Percentiles rank a stretch among this genome's conserved stretches.
These are phyloP conservation scores for Podiceps cristatus DNA, from an alignment of 2,113 vertebrate species.

Conservation along the genomic window DNA sequence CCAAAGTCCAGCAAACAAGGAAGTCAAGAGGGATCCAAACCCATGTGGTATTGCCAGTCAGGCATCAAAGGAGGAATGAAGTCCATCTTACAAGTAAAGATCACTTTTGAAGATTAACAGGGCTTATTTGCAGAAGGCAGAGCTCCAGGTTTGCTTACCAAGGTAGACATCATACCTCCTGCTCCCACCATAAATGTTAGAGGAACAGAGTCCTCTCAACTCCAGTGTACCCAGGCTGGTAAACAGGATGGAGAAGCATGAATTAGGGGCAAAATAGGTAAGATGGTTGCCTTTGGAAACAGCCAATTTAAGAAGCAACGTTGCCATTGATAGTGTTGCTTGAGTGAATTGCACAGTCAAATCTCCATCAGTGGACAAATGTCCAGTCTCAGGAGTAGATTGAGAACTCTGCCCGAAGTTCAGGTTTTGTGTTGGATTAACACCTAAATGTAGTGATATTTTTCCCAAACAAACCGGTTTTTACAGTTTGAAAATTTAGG, in stretches of 20 bases:
- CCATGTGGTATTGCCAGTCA: not conserved
- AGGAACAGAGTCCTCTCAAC: not conserved
- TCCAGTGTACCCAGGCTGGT: too few species aligned
- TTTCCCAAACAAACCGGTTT: not conserved
- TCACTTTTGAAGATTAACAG: not conserved
- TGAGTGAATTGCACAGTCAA: not conserved
- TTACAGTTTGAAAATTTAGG: not conserved
- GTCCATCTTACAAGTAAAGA: not conserved
- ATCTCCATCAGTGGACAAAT: not conserved
- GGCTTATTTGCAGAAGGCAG: not conserved
- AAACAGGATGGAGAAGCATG: not conserved
- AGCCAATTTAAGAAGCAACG: fast-evolving
- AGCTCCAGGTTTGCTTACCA: not conserved
- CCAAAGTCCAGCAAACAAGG: not conserved
- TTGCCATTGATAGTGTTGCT: not conserved
- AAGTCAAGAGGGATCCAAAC: not conserved
- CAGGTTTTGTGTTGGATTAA: not conserved
- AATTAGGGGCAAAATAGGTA: not conserved
- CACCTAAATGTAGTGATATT: not conserved
- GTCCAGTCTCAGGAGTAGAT: fast-evolving
- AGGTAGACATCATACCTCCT: not conserved
- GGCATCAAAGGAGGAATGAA: not conserved
- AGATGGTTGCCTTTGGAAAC: not conserved
- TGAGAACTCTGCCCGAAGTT: not conserved
- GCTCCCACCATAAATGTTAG: fast-evolving